Evolutionary conservation across 2,888 invertebrate genomes (phyloP).

Genomic region (Ptychoptera contaminata): DNA sequence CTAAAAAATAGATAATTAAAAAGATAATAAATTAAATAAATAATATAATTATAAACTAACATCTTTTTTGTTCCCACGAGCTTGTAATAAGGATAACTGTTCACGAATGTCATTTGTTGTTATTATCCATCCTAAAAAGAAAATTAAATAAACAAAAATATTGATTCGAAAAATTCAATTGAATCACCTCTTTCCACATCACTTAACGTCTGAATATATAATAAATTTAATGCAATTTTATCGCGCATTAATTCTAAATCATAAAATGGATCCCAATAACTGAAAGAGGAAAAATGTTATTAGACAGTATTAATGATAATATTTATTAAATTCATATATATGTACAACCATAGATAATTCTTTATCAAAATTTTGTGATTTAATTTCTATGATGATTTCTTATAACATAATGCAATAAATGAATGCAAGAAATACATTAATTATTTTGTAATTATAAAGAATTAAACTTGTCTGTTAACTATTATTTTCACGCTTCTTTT

Average conservation of each 20-base stretch:
- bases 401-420: no score
- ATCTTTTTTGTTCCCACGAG: constrained; percentile 67
- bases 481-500: no score
- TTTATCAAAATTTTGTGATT: constrained; percentile 5
- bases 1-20: constrained; percentile 34
- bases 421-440: no score
- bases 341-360: no score
- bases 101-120: constrained; percentile 50
- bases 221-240: constrained; percentile 64
- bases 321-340: no score
- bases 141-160: no score
- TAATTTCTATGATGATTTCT: no score
- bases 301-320: no score
- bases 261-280: constrained; percentile 78
- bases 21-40: background rate
- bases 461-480: no score
- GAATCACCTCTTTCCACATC: constrained; percentile 62
- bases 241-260: constrained; percentile 73
- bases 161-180: no score
- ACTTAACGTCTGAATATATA: constrained; percentile 74
- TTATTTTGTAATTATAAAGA: no score
- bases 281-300: constrained; percentile 30
- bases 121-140: constrained; percentile 49
- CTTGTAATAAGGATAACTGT: constrained; percentile 53
- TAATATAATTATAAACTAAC: constrained; percentile 19